Evolutionary conservation across 2,888 invertebrate species (phyloP).

Genomic region (Melieria omissa): DNA sequence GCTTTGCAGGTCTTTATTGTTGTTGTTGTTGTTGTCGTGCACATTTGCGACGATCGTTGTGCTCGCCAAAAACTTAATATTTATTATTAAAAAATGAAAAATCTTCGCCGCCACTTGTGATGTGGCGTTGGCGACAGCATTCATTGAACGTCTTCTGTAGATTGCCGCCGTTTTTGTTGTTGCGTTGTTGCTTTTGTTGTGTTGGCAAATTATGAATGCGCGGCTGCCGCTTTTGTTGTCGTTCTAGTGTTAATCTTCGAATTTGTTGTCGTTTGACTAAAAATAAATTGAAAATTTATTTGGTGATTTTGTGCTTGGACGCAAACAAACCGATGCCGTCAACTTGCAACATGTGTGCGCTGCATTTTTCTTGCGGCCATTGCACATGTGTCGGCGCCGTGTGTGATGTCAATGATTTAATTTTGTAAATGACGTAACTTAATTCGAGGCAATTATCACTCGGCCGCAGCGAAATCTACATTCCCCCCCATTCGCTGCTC

Average conservation of each 20-base stretch:
- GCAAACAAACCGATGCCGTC: too few relatives aligned
- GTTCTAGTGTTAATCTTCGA: background rate
- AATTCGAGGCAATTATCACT: background rate
- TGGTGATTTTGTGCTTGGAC: too few relatives aligned
- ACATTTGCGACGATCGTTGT: background rate
- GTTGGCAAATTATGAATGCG: too few relatives aligned
- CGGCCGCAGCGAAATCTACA: background rate
- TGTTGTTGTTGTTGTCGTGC: background rate
- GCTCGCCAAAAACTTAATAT: background rate
- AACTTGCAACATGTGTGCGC: constrained; percentile 1
- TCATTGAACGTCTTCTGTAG: too few relatives aligned
- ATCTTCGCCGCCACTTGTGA: too few relatives aligned
- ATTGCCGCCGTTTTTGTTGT: too few relatives aligned
- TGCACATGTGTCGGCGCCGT: background rate
- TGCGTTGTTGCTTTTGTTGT: too few relatives aligned
- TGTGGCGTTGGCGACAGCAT: background rate
- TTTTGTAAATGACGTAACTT: constrained; percentile 16
- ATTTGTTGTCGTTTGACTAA: background rate
- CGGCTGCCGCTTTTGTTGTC: background rate
- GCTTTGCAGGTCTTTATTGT: background rate
- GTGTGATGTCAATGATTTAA: background rate
- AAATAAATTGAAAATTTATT: background rate
- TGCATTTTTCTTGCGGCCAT: background rate
- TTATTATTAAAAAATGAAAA: too few relatives aligned
- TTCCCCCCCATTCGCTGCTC: background rate